A percentile compares a stretch with the other conserved stretches of the same genome.
Conservation (phyloP, 2,797 vertebrate genomes). For the Novumbra hubbsi region DNA sequence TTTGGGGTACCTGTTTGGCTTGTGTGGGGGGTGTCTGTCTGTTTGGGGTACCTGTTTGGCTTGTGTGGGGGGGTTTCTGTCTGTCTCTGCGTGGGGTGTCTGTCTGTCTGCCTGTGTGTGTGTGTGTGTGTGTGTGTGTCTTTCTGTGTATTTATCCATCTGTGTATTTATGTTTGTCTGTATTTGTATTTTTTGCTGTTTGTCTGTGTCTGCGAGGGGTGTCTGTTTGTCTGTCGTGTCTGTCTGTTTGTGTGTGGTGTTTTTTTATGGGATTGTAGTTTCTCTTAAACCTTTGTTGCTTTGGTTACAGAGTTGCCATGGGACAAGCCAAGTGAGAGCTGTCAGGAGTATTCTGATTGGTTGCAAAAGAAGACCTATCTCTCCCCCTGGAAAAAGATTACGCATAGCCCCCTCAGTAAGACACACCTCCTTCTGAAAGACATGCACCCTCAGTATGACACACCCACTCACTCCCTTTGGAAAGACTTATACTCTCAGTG, state of each 20-base stretch:
- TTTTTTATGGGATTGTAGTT: neutral
- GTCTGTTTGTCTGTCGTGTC: neutral
- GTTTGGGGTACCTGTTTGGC: too few species aligned
- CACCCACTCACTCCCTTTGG: constrained; percentile 81
- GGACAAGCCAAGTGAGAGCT: constrained; percentile 92
- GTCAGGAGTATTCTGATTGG: constrained; percentile 95
- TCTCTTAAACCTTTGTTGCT: neutral
- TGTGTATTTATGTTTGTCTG: too few species aligned
- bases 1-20: neutral
- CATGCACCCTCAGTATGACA: neutral
- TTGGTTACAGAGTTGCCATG: constrained; percentile 85
- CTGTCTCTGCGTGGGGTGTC: neutral
- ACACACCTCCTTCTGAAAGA: neutral
- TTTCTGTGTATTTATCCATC: too few species aligned
- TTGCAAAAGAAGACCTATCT: constrained; percentile 90
- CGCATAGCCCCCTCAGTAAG: constrained; percentile 85
- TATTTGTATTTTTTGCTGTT: too few species aligned
- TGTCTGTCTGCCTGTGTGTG: constrained; percentile 5
- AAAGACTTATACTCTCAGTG: constrained; percentile 91
- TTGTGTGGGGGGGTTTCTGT: too few species aligned
- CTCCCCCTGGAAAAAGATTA: constrained; percentile 94
- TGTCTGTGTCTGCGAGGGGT: neutral
- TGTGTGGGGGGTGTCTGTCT: too few species aligned
- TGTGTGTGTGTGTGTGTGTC: constrained; percentile 3
- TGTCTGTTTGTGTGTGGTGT: constrained; percentile 1